A percentile compares a stretch with the other conserved stretches of the same genome.
These are phyloP conservation scores for Hydraecia micacea DNA, from an alignment of 2,888 invertebrate species.

Conservation along the genomic window DNA sequence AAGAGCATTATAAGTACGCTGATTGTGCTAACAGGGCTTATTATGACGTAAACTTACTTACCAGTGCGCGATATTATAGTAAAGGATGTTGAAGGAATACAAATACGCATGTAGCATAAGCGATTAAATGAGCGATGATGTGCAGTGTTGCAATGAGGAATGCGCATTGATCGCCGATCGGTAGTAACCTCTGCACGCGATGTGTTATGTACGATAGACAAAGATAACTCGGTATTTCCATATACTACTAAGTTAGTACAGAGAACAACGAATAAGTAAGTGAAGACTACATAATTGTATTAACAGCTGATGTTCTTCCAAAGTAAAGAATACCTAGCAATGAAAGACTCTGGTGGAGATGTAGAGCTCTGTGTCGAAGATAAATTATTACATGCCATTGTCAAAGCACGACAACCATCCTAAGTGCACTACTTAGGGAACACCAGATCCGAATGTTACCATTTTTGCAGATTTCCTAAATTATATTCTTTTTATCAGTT, in stretches of 20 bases:
- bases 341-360: background rate
- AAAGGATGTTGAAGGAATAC: conserved; percentile 37
- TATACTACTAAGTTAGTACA: background rate
- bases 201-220: conserved; percentile 27
- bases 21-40: background rate
- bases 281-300: background rate
- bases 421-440: background rate
- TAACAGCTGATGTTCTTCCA: background rate
- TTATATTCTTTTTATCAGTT: background rate
- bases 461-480: too few relatives aligned
- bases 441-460: too few relatives aligned
- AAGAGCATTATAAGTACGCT: background rate
- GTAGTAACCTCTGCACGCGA: conserved; percentile 52
- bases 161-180: conserved; percentile 16
- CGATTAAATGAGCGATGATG: conserved; percentile 41
- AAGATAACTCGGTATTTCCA: conserved; percentile 13
- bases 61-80: conserved; percentile 10
- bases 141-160: conserved; percentile 47
- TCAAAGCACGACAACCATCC: background rate
- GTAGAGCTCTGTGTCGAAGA: background rate
- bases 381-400: background rate
- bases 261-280: background rate
- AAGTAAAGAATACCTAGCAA: too few relatives aligned
- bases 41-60: conserved; percentile 13
- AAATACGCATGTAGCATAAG: conserved; percentile 24